Evolutionary conservation across 2,797 vertebrate species (phyloP), one percentile per base, ranked within the genome.

Genomic region (Pyrocephalus nanus): DNA sequence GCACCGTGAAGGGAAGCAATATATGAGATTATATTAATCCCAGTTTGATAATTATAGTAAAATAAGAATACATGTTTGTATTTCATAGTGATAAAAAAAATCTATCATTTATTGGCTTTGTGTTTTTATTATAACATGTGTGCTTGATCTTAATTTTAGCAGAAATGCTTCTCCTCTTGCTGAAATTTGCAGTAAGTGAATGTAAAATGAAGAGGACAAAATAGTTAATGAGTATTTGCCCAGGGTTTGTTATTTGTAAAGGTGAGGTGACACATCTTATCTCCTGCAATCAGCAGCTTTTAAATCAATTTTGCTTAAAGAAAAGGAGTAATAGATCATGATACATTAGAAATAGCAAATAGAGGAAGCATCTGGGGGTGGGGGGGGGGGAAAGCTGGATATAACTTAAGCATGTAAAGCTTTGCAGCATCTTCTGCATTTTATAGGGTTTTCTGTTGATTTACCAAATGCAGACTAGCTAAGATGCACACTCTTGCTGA

Each of bases 11-110:
- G 93, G 93, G 86, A 96, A 94, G 94, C 79, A 93, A 82, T 96
- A 92, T 92, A 42, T 92, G 94, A 95, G 95, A 95, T 97, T 97
- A 96, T 97, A 95, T 96, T 98, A 97, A 97, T 97, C 92, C 88
- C 71, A 81, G 96, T 96, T 97, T 95, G 96, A 97, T 97, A 95
- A 96, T 97, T 94, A 96, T 95, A 92, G 75, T 88, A 95, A 88
- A 95, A 84, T 89, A 96, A 95, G 88, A 96, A 79, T 87, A 83
- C 82, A 92, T 80, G 77, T 95, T 97, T 88, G 66, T 95, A 90
- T 96, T 97, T 96, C 82, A 84, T 85, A 91, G 74, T 66, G 62
- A 95, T 96, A 55, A 48, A 76, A 95, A 47, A 95, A 47, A 69
- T 32, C 91, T 90, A 78, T 94, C 17, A 3, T 47, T 95, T 88